Conservation (phyloP, 2,888 invertebrate genomes). For the Drosophila incognita region DNA sequence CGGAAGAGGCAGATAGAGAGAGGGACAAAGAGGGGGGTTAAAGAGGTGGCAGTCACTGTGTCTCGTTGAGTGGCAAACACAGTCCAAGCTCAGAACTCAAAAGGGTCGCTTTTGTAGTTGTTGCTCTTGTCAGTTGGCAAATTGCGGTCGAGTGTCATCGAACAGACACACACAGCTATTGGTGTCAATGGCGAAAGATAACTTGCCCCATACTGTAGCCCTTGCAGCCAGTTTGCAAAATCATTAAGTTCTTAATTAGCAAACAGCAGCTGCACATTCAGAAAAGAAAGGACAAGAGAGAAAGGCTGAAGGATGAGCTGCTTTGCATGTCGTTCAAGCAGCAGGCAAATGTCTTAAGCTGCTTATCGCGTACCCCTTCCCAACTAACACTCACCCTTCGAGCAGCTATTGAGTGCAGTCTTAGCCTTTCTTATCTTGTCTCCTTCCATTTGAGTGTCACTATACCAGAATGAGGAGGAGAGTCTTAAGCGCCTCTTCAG, state of each 20-base stretch:
- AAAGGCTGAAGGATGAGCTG: conserved; percentile 15
- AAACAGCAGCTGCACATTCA: conserved; percentile 25
- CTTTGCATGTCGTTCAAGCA: conserved; percentile 53
- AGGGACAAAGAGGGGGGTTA: background rate
- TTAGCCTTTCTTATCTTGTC: conserved; percentile 43
- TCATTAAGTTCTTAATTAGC: conserved; percentile 68
- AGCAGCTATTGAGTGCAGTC: conserved; percentile 42
- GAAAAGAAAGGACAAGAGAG: background rate
- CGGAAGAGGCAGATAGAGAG: background rate
- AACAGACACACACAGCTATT: conserved; percentile 42
- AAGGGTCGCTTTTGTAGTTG: conserved; percentile 28
- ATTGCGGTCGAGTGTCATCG: conserved; percentile 66
- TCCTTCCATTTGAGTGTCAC: conserved; percentile 30
- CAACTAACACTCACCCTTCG: background rate
- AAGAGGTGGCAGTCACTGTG: conserved; percentile 25
- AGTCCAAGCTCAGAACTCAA: conserved; percentile 15
- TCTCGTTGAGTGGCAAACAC: conserved; percentile 54
- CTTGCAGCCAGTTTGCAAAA: conserved; percentile 57
- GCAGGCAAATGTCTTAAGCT: conserved; percentile 39
- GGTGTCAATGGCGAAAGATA: conserved; percentile 40
- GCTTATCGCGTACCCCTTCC: conserved; percentile 20
- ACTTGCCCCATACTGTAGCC: conserved; percentile 21
- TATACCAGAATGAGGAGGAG: conserved; percentile 9
- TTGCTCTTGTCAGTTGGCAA: conserved; percentile 29
- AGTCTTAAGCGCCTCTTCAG: conserved; percentile 26